Percentiles rank a stretch among this genome's conserved stretches.
These are phyloP conservation scores for Melieria omissa DNA, from an alignment of 2,888 invertebrate species.

Conservation along the genomic window DNA sequence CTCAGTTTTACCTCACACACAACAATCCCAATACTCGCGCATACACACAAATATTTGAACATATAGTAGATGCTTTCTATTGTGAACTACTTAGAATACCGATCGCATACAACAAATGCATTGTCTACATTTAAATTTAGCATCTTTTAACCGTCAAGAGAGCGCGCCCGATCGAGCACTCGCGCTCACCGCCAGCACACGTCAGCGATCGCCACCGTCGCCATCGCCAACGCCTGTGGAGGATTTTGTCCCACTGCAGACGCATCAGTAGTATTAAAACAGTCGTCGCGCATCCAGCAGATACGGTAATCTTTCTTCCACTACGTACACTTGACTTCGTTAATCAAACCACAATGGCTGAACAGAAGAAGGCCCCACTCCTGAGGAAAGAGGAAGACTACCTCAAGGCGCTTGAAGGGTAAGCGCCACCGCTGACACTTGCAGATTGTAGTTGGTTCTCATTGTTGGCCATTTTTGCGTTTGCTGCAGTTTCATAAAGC, in stretches of 20 bases:
- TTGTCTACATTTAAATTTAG: slow-evolving; percentile 32
- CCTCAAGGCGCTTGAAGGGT: slow-evolving; percentile 65
- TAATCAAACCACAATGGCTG: slow-evolving; percentile 55
- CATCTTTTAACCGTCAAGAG: background rate
- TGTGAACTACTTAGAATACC: background rate
- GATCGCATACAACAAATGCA: background rate
- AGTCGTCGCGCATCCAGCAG: slow-evolving; percentile 58
- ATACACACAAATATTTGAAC: background rate
- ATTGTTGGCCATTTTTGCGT: too few relatives aligned
- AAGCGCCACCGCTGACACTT: slow-evolving; percentile 25
- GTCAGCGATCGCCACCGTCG: background rate
- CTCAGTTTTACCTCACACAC: background rate
- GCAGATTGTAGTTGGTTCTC: too few relatives aligned
- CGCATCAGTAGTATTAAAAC: slow-evolving; percentile 58
- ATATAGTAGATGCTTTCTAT: background rate
- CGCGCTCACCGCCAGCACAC: too few relatives aligned
- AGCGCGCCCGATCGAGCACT: background rate
- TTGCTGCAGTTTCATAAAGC: slow-evolving; percentile 68
- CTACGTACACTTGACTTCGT: too few relatives aligned
- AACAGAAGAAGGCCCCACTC: slow-evolving; percentile 66
- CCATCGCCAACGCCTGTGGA: slow-evolving; percentile 27
- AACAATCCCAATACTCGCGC: slow-evolving; percentile 3
- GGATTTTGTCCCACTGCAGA: slow-evolving; percentile 47
- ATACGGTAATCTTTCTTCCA: background rate
- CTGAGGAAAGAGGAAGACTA: slow-evolving; percentile 65